These are phyloP conservation scores for Neelides folsomi DNA, from an alignment of 2,888 invertebrate genomes.

Conservation along the genomic window DNA sequence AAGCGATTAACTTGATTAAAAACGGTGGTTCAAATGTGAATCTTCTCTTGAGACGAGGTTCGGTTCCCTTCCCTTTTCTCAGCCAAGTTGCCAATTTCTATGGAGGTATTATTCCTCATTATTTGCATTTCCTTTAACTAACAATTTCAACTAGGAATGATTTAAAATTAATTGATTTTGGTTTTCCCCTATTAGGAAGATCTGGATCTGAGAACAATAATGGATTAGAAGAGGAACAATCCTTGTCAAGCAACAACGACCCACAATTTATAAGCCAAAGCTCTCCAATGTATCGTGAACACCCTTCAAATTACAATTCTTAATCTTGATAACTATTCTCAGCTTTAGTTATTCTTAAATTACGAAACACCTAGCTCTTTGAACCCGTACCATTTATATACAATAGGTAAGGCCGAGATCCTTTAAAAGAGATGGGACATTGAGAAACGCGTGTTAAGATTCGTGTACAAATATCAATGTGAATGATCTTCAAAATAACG, in stretches of 20 bases:
- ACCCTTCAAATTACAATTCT: constrained; percentile 9
- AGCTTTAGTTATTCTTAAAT: background rate
- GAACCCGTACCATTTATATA: too few species aligned
- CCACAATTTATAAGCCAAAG: constrained; percentile 30
- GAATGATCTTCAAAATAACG: too few species aligned
- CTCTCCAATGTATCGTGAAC: constrained; percentile 29
- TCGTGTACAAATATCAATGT: too few species aligned
- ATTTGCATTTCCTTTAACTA: background rate
- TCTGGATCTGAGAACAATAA: constrained; percentile 24
- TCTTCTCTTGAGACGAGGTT: constrained; percentile 38
- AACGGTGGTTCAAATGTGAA: constrained; percentile 50
- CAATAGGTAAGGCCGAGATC: too few species aligned
- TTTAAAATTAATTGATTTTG: too few species aligned
- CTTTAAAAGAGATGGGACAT: too few species aligned
- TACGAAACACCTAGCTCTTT: too few species aligned
- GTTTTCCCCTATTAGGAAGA: constrained; percentile 11
- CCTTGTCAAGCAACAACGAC: constrained; percentile 30
- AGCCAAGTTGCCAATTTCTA: constrained; percentile 30
- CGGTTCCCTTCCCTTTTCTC: constrained; percentile 29
- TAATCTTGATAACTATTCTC: constrained; percentile 4
- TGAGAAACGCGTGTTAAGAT: too few species aligned
- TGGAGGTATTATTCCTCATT: constrained; percentile 12
- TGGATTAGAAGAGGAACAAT: constrained; percentile 32
- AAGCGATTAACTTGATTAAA: constrained; percentile 58
- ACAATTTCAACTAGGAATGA: too few species aligned